A percentile compares a stretch with the other conserved stretches of the same genome.
Evolutionary conservation across 2,888 invertebrate species (phyloP).

Genomic region (Netelia melanura): DNA sequence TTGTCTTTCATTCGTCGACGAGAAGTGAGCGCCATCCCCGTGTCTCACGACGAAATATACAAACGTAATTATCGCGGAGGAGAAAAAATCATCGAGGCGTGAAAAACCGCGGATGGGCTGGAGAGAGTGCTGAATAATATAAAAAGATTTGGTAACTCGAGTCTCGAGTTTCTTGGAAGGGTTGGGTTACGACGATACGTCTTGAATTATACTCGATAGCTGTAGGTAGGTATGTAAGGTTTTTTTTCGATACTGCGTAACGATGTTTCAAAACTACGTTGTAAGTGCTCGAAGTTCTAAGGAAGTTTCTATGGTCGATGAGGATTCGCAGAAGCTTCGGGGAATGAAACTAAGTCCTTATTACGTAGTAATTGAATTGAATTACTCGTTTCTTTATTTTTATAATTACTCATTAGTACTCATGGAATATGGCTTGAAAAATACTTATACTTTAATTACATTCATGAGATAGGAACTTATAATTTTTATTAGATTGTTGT

Average conservation of each 20-base stretch:
- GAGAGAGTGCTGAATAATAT: not conserved
- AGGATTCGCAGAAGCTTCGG: not conserved
- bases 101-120: not conserved
- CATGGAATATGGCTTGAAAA: not conserved
- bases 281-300: not conserved
- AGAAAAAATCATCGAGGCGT: slow-evolving; percentile 35
- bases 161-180: not conserved
- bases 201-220: slow-evolving; percentile 4
- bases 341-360: not conserved
- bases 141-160: slow-evolving; percentile 23
- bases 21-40: slow-evolving; percentile 24
- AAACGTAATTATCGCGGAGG: slow-evolving; percentile 55
- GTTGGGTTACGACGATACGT: not conserved
- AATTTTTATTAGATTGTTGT: too few relatives aligned
- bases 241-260: not conserved
- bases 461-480: too few relatives aligned
- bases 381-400: too few relatives aligned
- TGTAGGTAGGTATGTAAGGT: not conserved
- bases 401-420: not conserved
- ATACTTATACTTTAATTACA: too few relatives aligned
- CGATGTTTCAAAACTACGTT: not conserved
- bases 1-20: slow-evolving; percentile 27
- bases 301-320: not conserved
- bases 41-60: slow-evolving; percentile 13
- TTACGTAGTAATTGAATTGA: too few relatives aligned